Evolutionary conservation across 2,888 invertebrate genomes (phyloP), one percentile per base, ranked within the genome.

Genomic region (Anarsia innoxiella): DNA sequence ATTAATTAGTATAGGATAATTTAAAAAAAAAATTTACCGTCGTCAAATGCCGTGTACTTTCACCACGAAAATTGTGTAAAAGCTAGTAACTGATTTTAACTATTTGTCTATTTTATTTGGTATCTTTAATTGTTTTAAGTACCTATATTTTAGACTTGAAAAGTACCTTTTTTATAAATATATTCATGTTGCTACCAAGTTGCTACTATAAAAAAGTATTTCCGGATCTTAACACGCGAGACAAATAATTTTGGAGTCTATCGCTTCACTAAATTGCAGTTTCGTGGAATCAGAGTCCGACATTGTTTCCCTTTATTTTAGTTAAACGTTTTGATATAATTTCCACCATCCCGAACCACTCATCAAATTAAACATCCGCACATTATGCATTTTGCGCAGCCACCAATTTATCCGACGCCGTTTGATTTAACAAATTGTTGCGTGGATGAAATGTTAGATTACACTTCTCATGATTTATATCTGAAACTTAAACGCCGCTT

Each of bases 361-460:
- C 66, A 83, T 83, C 75, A 79, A 69, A 72, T 66, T 72, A 77
- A 79, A 80, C 71, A 71, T 74, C 67, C 67, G 66, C 66, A 66
- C 68, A 75, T 79, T 79, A 80, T 70, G 69, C 70, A 66, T 74
- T 82, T 80, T 70, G 65, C 66, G 62, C 53, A 68, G 62, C 67
- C 62, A 59, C 54, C 71, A 78, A 77, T 83, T 80, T 69, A 49
- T 46, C 56, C 50, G 51, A 61, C 59, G 61, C 64, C 66, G 65
- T 75, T 76, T 76, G 61, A 72, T 80, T 78, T 68, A 64, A 64
- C 50, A 70, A 74, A 78, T 68, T 68, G 61, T 60, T 16, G 42
- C 51, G 41, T 45, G 53, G 48, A 49, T 55, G 53, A 63, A 66
- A 67, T 59, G 48, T 62, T 62, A 57, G 59, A 66, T 65, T 57